Evolutionary conservation across 2,113 vertebrate genomes (phyloP).

Genomic region (Macrotis lagotis): DNA sequence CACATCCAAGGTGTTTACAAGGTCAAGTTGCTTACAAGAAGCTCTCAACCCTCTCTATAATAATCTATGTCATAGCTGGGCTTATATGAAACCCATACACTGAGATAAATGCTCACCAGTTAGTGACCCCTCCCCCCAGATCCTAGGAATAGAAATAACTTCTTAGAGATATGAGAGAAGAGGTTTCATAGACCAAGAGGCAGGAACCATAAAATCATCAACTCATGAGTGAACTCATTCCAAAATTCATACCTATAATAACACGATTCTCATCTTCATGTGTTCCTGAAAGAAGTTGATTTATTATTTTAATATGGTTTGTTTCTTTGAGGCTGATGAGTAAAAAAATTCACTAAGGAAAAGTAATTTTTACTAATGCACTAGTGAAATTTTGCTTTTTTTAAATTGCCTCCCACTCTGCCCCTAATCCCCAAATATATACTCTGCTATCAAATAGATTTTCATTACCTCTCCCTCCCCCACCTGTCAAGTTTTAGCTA

Average conservation of each 20-base stretch:
- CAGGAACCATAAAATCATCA: not conserved
- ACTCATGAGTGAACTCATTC: not conserved
- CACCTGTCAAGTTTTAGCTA: not conserved
- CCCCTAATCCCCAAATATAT: not conserved
- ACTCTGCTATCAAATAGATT: not conserved
- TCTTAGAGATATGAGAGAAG: not conserved
- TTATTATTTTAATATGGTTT: constrained; percentile 23
- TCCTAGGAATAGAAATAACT: not conserved
- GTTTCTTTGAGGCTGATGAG: constrained; percentile 6
- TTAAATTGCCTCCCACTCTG: constrained; percentile 1
- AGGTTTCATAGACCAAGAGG: not conserved
- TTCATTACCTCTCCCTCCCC: too few species aligned
- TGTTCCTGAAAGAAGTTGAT: not conserved
- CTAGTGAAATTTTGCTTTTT: constrained; percentile 29
- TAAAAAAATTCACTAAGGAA: not conserved
- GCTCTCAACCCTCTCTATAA: not conserved
- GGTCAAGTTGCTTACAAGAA: not conserved
- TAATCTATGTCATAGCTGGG: not conserved
- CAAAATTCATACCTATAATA: not conserved
- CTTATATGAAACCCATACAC: not conserved
- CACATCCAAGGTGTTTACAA: not conserved
- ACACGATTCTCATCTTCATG: not conserved
- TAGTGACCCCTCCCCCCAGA: too few species aligned
- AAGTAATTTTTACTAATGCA: not conserved
- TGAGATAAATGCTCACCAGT: not conserved